phyloP scores from a whole-genome alignment of 1,140 invertebrate species.

The Venustaconcha ellipsiformis region DNA sequence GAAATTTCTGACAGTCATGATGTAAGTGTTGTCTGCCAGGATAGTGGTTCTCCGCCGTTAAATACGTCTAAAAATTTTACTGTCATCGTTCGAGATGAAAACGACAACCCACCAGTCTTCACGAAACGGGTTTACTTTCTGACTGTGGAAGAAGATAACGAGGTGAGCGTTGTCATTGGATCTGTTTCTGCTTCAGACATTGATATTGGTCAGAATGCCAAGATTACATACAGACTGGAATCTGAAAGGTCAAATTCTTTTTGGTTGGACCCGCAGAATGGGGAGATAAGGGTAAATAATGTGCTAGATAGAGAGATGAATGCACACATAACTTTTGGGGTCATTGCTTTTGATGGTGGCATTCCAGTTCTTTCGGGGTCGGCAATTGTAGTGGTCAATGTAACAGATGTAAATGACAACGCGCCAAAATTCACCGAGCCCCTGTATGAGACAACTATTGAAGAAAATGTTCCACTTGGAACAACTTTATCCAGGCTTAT shows the following conservation, averaged over 20 bases:
- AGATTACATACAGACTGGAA: conserved; percentile 54
- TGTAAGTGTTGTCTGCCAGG: conserved; percentile 65
- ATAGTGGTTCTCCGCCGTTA: conserved; percentile 82
- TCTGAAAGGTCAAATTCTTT: conserved; percentile 13
- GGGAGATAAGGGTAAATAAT: conserved; percentile 34
- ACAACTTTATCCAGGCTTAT: conserved; percentile 35
- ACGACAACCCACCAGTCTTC: conserved; percentile 90
- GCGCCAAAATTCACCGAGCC: conserved; percentile 80
- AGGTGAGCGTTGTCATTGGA: conserved; percentile 79
- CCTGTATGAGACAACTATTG: conserved; percentile 40
- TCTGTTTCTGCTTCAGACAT: conserved; percentile 91
- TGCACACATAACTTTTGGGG: conserved; percentile 85
- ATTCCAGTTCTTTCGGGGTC: conserved; percentile 83
- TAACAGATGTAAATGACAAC: conserved; percentile 94
- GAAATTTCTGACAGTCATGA: conserved; percentile 33
- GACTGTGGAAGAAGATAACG: conserved; percentile 70
- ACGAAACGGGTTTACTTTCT: conserved; percentile 16
- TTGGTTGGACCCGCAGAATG: conserved; percentile 35
- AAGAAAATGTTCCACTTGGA: conserved; percentile 36
- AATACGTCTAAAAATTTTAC: conserved; percentile 87
- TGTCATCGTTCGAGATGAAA: conserved; percentile 90
- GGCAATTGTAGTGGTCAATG: conserved; percentile 88
- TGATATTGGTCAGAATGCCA: conserved; percentile 86
- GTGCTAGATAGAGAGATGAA: conserved; percentile 70
- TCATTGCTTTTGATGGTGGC: conserved; percentile 73